These are phyloP conservation scores for Ruditapes philippinarum DNA, from an alignment of 1,140 invertebrate genomes.

Conservation along the genomic window DNA sequence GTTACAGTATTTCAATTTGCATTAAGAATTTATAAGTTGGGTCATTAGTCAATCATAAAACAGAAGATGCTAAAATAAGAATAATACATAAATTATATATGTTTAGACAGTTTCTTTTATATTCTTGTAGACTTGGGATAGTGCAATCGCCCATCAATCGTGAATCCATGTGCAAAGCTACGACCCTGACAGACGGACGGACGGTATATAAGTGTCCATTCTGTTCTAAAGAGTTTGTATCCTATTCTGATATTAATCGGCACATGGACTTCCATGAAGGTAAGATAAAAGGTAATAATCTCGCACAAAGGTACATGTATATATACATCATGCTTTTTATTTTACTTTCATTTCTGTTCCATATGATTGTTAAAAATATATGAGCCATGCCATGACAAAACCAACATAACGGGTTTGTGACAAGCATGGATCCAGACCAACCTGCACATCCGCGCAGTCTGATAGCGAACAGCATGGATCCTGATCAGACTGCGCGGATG, in stretches of 20 bases:
- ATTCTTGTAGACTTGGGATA: slow-evolving; percentile 83
- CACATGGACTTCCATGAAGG: slow-evolving; percentile 88
- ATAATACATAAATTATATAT: no score
- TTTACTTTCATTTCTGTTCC: not conserved
- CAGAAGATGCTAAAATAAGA: no score
- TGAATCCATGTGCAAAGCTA: slow-evolving; percentile 84
- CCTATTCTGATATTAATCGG: slow-evolving; percentile 87
- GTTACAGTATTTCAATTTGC: no score
- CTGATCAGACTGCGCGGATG: no score
- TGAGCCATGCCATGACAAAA: no score
- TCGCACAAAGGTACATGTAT: slow-evolving; percentile 9
- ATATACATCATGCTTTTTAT: slow-evolving; percentile 12
- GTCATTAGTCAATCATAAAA: no score
- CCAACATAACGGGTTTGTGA: no score
- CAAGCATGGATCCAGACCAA: no score
- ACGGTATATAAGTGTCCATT: slow-evolving; percentile 87
- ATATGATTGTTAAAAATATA: no score
- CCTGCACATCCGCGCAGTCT: no score
- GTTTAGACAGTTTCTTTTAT: not conserved
- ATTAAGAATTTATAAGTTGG: no score
- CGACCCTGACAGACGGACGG: slow-evolving; percentile 84
- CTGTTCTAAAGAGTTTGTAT: slow-evolving; percentile 87
- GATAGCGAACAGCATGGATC: no score
- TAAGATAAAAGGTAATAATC: slow-evolving; percentile 75
- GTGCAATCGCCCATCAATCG: slow-evolving; percentile 85